Evolutionary conservation across 2,113 vertebrate species (phyloP).

Genomic region (Heliornis fulica): DNA sequence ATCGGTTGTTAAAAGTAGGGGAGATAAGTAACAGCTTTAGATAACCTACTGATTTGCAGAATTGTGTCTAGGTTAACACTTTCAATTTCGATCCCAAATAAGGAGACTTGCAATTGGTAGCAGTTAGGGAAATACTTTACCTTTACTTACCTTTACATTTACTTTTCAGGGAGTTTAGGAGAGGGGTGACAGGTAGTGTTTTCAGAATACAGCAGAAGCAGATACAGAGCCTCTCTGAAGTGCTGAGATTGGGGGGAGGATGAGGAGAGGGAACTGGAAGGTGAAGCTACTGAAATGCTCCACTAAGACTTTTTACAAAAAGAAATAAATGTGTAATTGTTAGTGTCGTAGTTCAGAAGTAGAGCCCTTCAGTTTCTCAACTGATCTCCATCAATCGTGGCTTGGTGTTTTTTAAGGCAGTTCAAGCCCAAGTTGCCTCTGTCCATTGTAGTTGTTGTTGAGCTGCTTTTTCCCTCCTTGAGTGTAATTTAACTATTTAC

Average conservation of each 20-base stretch:
- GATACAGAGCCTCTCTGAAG: not conserved
- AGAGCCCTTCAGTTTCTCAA: not conserved
- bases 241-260: not conserved
- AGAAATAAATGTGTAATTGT: not conserved
- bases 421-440: not conserved
- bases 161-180: not conserved
- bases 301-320: not conserved
- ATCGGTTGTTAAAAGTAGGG: not conserved
- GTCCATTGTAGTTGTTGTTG: not conserved
- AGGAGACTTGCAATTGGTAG: not conserved
- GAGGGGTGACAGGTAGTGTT: not conserved
- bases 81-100: not conserved
- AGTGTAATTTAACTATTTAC: not conserved
- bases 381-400: not conserved
- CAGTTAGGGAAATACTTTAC: not conserved
- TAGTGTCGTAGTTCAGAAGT: not conserved
- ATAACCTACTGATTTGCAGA: not conserved
- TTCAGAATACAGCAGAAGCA: not conserved
- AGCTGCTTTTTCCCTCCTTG: not conserved
- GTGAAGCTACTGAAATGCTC: not conserved
- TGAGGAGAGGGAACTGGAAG: not conserved
- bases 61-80: not conserved
- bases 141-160: too few species aligned
- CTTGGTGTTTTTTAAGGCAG: not conserved
- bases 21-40: not conserved